Conservation (phyloP, 2,113 vertebrate species). For the Peromyscus maniculatus region DNA sequence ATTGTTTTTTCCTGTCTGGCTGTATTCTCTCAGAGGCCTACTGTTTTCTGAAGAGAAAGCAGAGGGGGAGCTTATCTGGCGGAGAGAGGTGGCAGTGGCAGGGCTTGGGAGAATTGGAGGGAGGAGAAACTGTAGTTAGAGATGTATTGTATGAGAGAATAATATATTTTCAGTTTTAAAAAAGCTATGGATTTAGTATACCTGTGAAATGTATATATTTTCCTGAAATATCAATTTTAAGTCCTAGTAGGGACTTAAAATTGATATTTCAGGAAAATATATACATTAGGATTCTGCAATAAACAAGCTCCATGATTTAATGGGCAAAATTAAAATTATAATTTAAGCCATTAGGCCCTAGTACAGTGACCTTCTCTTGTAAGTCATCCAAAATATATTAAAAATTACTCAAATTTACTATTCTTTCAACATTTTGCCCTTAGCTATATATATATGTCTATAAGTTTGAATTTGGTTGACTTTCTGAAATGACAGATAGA, state of each 20-base stretch:
- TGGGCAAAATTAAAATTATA: slow-evolving; percentile 39
- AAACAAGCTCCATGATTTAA: background rate
- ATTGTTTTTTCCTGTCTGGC: background rate
- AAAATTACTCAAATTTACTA: slow-evolving; percentile 19
- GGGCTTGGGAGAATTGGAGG: background rate
- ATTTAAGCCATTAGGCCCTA: background rate
- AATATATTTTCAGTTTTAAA: background rate
- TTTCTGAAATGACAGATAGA: slow-evolving; percentile 22
- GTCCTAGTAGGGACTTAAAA: no score
- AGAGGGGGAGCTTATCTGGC: background rate
- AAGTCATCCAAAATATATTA: background rate
- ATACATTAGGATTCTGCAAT: no score
- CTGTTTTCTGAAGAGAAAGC: background rate
- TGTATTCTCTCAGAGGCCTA: background rate
- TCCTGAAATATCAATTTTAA: background rate
- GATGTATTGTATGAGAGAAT: background rate
- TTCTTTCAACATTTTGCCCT: slow-evolving; percentile 2
- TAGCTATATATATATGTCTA: background rate
- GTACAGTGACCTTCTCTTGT: background rate
- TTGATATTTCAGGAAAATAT: no score
- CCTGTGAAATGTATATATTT: background rate
- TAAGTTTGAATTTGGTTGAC: background rate
- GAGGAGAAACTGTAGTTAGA: background rate
- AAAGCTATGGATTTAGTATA: background rate
- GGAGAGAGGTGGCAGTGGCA: background rate